Conservation (phyloP, 2,113 vertebrate genomes). For the Rhabdomys dilectus region DNA sequence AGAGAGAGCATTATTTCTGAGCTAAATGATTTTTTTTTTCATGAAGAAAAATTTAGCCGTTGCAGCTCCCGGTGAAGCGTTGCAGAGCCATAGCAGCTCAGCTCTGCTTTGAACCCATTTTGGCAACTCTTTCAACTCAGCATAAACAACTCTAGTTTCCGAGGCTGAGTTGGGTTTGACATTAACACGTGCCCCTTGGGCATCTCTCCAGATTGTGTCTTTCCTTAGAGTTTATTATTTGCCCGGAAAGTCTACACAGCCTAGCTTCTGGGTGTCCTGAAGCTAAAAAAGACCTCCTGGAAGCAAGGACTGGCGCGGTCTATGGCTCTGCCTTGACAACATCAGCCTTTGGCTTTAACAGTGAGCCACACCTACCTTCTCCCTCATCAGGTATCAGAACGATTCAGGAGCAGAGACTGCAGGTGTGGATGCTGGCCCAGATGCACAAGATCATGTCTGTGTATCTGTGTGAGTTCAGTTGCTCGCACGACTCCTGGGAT, state of each 20-base stretch:
- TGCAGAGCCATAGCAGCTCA: conserved; percentile 23
- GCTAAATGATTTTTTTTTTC: conserved; percentile 69
- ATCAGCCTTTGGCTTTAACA: not conserved
- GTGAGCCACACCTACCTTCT: not conserved
- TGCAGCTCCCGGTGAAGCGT: conserved; percentile 60
- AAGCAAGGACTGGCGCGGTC: not conserved
- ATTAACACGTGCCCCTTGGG: not conserved
- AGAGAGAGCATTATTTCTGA: conserved; percentile 73
- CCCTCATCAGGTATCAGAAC: accelerated
- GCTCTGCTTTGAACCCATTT: conserved; percentile 32
- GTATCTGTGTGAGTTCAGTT: not conserved
- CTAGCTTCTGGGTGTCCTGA: not conserved
- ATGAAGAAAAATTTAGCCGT: conserved; percentile 73
- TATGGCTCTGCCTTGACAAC: accelerated
- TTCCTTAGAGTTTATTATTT: conserved; percentile 59
- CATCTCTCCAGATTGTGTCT: conserved; percentile 42
- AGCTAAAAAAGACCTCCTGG: not conserved
- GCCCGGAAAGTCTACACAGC: not conserved
- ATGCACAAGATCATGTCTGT: not conserved
- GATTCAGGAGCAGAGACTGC: not conserved
- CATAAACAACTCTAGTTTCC: conserved; percentile 31
- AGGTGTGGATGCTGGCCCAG: too few relatives aligned
- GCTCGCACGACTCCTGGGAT: not conserved
- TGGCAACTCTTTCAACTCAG: conserved; percentile 23
- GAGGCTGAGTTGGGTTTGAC: not conserved